Conservation (phyloP, 2,888 invertebrate species). For the Cerceris rybyensis region DNA sequence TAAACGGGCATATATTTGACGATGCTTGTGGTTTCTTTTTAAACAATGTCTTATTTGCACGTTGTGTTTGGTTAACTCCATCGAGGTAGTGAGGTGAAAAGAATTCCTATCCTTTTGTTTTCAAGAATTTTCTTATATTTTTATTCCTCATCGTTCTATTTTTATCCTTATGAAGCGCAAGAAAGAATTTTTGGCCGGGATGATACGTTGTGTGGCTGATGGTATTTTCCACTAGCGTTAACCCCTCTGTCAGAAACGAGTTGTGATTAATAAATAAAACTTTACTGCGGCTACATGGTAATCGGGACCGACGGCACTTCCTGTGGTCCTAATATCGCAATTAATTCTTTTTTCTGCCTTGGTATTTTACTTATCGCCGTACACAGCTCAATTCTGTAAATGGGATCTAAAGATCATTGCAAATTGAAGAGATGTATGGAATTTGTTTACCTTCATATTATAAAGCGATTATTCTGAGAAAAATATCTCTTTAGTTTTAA, state of each 20-base stretch:
- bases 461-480: no score
- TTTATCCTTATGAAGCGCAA: background rate
- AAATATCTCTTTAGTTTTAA: no score
- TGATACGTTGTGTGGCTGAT: background rate
- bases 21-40: background rate
- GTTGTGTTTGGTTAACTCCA: background rate
- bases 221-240: background rate
- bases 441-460: background rate
- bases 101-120: background rate
- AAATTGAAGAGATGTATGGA: slow-evolving; percentile 3
- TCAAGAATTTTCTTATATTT: background rate
- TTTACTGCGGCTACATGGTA: background rate
- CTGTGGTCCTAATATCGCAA: background rate
- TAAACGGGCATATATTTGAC: background rate
- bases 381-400: slow-evolving; percentile 2
- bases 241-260: no score
- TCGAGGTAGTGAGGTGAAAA: background rate
- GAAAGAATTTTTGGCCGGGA: background rate
- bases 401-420: slow-evolving; percentile 9
- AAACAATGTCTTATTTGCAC: background rate
- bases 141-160: background rate
- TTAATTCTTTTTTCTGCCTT: background rate
- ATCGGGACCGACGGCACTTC: background rate
- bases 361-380: background rate
- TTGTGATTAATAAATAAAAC: slow-evolving; percentile 2